Percentiles rank a stretch among this genome's conserved stretches.
Conservation (phyloP, 2,113 vertebrate genomes). For the Condylura cristata region DNA sequence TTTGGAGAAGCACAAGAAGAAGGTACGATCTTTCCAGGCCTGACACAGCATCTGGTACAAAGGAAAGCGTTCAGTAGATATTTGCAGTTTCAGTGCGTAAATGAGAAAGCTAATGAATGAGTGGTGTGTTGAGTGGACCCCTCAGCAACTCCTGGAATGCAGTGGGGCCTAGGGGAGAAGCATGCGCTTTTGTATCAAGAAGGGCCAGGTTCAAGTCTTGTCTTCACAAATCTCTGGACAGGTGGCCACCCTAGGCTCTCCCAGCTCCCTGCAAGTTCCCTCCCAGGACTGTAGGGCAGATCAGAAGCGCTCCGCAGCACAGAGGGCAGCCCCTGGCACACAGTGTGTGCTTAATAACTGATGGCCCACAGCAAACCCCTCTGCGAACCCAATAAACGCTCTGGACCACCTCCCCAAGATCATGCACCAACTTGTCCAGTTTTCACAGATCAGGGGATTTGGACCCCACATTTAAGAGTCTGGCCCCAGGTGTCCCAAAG, state of each 20-base stretch:
- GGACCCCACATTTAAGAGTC: background rate
- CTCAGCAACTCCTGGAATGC: background rate
- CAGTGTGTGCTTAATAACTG: background rate
- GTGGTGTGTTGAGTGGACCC: background rate
- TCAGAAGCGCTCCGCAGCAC: background rate
- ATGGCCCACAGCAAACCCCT: background rate
- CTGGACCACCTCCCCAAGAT: background rate
- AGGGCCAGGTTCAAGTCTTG: background rate
- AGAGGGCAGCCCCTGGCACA: background rate
- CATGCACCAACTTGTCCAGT: background rate
- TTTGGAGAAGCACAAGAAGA: background rate
- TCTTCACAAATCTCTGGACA: background rate
- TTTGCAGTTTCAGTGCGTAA: background rate
- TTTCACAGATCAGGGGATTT: background rate
- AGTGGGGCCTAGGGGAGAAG: background rate
- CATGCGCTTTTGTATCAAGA: background rate
- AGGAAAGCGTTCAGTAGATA: background rate
- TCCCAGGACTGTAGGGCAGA: background rate
- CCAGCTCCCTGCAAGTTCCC: background rate
- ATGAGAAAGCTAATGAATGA: background rate
- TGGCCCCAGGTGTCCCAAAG: background rate
- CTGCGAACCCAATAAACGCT: conserved; percentile 17
- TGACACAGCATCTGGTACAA: background rate
- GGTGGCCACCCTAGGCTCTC: background rate
- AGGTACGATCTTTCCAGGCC: background rate